Conservation (phyloP, 1,140 invertebrate genomes). For the Nasonia longicornis region DNA sequence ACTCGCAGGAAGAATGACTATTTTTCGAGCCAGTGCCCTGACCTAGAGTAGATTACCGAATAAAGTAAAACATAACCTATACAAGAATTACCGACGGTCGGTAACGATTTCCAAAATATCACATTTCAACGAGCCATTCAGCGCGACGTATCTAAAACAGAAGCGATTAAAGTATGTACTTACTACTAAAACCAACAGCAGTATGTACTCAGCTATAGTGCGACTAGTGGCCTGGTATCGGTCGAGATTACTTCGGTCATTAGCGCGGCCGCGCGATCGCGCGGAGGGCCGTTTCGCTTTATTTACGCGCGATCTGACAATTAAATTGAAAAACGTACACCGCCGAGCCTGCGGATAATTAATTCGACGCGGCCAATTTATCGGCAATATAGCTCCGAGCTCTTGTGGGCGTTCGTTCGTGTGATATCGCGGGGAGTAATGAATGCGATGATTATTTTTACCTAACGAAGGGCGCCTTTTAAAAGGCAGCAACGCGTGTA, state of each 20-base stretch:
- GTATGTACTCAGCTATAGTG: not conserved
- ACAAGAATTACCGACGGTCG: not conserved
- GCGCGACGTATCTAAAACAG: not conserved
- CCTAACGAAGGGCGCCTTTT: constrained; percentile 1
- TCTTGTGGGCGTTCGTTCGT: not conserved
- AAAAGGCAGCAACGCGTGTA: not conserved
- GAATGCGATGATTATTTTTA: constrained; percentile 30
- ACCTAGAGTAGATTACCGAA: too few relatives aligned
- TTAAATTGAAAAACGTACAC: constrained; percentile 35
- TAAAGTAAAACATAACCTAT: too few relatives aligned
- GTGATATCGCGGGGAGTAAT: not conserved
- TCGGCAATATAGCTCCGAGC: not conserved
- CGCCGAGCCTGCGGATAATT: not conserved
- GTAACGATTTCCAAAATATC: not conserved
- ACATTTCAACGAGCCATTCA: not conserved
- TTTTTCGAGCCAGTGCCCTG: too few relatives aligned
- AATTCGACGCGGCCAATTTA: constrained; percentile 19
- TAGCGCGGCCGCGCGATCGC: not conserved
- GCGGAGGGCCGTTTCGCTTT: not conserved
- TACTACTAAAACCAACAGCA: not conserved
- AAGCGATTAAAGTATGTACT: not conserved
- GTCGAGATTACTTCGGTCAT: constrained; percentile 14
- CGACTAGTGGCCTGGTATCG: not conserved
- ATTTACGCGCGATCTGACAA: constrained; percentile 20
- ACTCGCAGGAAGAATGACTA: too few relatives aligned